Base-by-base conservation (phyloP, 1,140 invertebrate genomes). In the Heliconius nattereri region DNA sequence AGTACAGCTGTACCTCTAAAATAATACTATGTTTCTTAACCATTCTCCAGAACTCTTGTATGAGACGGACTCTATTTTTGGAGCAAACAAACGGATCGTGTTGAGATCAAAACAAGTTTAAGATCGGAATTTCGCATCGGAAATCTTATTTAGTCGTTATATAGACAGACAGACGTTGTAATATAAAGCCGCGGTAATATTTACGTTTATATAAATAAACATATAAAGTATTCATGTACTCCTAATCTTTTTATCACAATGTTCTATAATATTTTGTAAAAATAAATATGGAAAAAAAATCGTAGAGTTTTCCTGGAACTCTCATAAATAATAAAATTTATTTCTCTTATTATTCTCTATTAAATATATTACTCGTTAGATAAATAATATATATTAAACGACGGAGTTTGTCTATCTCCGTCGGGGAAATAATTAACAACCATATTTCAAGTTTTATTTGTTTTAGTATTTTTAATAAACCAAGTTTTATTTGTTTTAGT, bases 91-190 rank as follows among this genome's bases (percentile, higher is more conserved):
- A 85, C 83, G 81, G 82, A 84, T 83, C 77, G 78, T 73, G 80
- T 57, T 77, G 75, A 78, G 83, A 85, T 85, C 81, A 79, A 82
- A 85, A 85, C 81, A 85, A 79, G 75, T 78, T 83, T 76, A 80
- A 77, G 81, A 84, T 78, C 75, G 82, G 81, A 80, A 85, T 84
- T 85, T 81, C 78, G 77, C 76, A 78, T 76, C 49, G 60, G 71
- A 29, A 60, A 60, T 60, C 78, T 76, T 60, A 75, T 73, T 75
- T 71, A 70, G 75, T 7, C n/a, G 57, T 60, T 60, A 60, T n/a
- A 60, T 13, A 60, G 57, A 23, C 40, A 60, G 57, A 23, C 40
- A 16, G 40, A 16, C 40, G 40, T 45, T 45, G 40, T 6, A 66
- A 66, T 29, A 23, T n/a, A 29, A 66, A 66, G 3, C 26, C 23